Conservation (phyloP, 2,797 vertebrate genomes). For the Danio tinwini region DNA sequence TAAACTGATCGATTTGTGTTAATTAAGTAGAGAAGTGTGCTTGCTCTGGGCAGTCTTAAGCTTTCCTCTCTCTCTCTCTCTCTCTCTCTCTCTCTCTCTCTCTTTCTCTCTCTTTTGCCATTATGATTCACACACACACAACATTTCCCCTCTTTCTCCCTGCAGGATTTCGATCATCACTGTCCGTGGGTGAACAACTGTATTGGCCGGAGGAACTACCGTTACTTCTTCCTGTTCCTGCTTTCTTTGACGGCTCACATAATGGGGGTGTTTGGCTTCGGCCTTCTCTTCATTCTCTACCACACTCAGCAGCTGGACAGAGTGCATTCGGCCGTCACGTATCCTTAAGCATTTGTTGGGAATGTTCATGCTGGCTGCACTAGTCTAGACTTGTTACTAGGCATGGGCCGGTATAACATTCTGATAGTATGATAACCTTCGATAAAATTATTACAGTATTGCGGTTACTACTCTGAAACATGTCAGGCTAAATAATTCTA, state of each 20-base stretch:
- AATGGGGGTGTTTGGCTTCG: conserved; percentile 94
- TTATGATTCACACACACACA: background rate
- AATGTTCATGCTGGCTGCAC: background rate
- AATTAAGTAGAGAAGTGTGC: conserved; percentile 30
- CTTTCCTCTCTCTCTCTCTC: background rate
- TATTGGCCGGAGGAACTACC: conserved; percentile 96
- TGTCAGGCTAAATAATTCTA: too few species aligned
- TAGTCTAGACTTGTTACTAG: too few species aligned
- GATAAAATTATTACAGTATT: too few species aligned
- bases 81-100: conserved; percentile 17
- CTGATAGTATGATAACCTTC: too few species aligned
- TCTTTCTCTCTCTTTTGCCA: conserved; percentile 12
- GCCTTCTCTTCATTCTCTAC: conserved; percentile 92
- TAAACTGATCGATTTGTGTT: conserved; percentile 3
- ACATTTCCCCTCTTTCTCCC: conserved; percentile 2
- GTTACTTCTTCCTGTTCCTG: conserved; percentile 98
- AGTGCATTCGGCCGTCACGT: conserved; percentile 93
- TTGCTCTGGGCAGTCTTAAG: background rate
- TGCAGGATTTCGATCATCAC: conserved; percentile 97
- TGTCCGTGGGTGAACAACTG: conserved; percentile 99
- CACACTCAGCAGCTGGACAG: conserved; percentile 89
- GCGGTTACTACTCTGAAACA: too few species aligned
- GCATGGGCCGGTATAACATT: too few species aligned
- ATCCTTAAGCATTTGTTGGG: conserved; percentile 78
- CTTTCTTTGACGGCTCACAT: conserved; percentile 95